phyloP scores from a whole-genome alignment of 2,113 vertebrate genomes.

The Gnathonemus echidnorhynchus region DNA sequence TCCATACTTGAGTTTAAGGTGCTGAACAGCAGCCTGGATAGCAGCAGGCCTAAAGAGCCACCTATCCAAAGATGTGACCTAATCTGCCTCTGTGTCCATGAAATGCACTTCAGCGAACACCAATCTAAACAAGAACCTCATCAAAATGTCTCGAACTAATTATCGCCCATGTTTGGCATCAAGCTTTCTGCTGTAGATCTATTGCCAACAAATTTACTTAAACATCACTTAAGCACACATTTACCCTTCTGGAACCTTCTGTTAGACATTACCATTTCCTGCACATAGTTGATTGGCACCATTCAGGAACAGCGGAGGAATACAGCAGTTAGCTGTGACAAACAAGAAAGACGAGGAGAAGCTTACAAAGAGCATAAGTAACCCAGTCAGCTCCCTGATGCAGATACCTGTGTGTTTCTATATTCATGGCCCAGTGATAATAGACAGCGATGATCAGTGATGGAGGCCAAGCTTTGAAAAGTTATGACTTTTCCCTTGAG shows the following conservation, averaged over 20 bases:
- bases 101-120: conserved; percentile 1
- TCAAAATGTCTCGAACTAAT: background rate
- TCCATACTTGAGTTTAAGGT: conserved; percentile 65
- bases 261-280: background rate
- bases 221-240: background rate
- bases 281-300: background rate
- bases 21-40: conserved; percentile 52
- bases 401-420: background rate
- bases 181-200: background rate
- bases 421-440: background rate
- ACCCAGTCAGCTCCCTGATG: background rate
- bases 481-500: background rate
- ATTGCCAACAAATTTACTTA: background rate
- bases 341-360: background rate
- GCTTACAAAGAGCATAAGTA: background rate
- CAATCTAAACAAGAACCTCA: background rate
- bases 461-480: background rate
- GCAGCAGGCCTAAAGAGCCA: conserved; percentile 36
- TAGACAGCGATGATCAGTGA: background rate
- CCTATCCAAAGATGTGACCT: conserved; percentile 78
- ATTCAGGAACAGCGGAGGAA: background rate
- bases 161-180: background rate
- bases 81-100: conserved; percentile 7
- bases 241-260: background rate
- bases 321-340: background rate